A percentile compares a stretch with the other conserved stretches of the same genome.
These are phyloP conservation scores for Morus bassanus DNA, from an alignment of 2,797 vertebrate species.

Conservation along the genomic window DNA sequence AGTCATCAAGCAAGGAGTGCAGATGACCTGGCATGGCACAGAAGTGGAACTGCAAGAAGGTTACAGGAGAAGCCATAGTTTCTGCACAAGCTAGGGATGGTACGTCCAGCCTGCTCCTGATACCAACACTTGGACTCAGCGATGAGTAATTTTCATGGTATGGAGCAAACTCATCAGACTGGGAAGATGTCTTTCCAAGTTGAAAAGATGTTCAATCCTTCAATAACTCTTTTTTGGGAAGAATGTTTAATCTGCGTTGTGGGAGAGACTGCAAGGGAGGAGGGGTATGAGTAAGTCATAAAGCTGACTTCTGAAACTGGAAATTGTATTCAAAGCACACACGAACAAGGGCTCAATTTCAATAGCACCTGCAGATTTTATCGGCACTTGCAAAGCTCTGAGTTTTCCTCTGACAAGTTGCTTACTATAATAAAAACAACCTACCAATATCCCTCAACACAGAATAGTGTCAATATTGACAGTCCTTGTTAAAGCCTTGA, in stretches of 20 bases:
- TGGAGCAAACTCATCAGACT: background rate
- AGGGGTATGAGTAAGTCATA: conserved; percentile 5
- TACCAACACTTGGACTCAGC: background rate
- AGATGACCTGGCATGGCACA: background rate
- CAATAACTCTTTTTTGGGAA: background rate
- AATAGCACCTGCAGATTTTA: conserved; percentile 63
- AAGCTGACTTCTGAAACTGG: conserved; percentile 20
- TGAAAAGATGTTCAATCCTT: background rate
- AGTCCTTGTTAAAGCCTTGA: conserved; percentile 50
- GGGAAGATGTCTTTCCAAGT: background rate
- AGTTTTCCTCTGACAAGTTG: conserved; percentile 66
- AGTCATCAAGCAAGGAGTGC: background rate
- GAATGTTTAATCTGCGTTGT: background rate
- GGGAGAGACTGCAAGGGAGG: conserved; percentile 15
- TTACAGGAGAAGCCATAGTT: background rate
- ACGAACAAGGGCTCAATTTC: conserved; percentile 30
- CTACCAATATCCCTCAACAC: conserved; percentile 56
- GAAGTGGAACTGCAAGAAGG: background rate
- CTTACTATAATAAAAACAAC: conserved; percentile 68
- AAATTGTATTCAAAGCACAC: conserved; percentile 60
- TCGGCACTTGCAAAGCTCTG: conserved; percentile 41
- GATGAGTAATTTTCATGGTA: background rate
- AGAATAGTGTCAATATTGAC: conserved; percentile 63
- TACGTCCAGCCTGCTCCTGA: background rate
- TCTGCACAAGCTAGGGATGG: background rate